Conservation (phyloP, 2,888 invertebrate species). For the Drosophila sordidula region DNA sequence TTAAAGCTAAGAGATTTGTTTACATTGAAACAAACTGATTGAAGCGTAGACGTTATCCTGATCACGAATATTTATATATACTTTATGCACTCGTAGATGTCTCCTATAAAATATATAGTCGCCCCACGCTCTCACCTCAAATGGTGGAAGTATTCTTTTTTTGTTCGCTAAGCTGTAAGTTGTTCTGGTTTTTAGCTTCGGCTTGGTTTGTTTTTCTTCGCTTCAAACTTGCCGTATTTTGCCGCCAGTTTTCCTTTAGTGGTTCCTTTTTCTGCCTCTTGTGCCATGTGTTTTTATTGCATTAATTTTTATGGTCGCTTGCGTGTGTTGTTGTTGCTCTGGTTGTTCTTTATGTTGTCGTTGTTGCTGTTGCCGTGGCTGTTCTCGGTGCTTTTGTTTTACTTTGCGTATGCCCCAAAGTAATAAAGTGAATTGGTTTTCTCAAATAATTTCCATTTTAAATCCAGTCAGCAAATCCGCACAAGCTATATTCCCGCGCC, state of each 20-base stretch:
- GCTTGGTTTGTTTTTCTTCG: conserved; percentile 3
- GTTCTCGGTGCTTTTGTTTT: conserved; percentile 65
- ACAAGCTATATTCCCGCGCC: conserved; percentile 32
- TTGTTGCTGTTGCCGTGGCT: conserved; percentile 26
- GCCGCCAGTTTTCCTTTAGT: conserved; percentile 29
- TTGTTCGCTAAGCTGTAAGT: conserved; percentile 13
- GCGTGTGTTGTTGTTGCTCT: conserved; percentile 47
- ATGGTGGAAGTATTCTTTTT: conserved; percentile 16
- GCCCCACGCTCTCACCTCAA: conserved; percentile 9
- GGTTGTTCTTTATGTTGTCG: conserved; percentile 30
- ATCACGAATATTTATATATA: neutral
- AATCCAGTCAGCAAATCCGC: conserved; percentile 77
- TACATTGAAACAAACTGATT: neutral
- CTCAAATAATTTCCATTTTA: conserved; percentile 79
- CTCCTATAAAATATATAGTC: conserved; percentile 1
- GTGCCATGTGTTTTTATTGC: conserved; percentile 76
- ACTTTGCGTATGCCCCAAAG: conserved; percentile 78
- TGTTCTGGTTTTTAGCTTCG: conserved; percentile 23
- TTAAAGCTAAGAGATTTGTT: neutral
- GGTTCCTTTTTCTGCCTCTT: conserved; percentile 39
- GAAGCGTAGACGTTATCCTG: neutral
- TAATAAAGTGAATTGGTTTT: conserved; percentile 78
- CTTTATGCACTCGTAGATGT: neutral
- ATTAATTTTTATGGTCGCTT: conserved; percentile 75
- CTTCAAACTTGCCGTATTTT: conserved; percentile 12